Evolutionary conservation across 2,797 vertebrate species (phyloP).

Genomic region (Tolypeutes matacus): DNA sequence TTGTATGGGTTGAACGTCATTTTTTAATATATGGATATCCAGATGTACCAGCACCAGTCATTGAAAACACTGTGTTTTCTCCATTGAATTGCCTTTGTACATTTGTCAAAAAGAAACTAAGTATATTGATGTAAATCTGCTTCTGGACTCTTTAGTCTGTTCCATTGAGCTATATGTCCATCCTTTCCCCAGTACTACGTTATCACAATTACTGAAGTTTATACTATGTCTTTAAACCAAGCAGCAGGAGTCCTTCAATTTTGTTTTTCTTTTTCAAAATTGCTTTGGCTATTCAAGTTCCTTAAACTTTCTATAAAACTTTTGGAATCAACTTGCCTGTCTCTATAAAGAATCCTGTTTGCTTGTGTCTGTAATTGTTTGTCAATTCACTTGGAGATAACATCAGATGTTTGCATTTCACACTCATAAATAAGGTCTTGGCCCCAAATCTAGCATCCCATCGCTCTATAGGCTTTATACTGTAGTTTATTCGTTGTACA

Average conservation of each 20-base stretch:
- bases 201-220: neutral
- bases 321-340: neutral
- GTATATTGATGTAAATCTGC: neutral
- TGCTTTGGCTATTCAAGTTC: neutral
- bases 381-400: neutral
- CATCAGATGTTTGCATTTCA: neutral
- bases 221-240: neutral
- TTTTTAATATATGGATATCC: neutral
- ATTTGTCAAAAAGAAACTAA: neutral
- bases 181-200: neutral
- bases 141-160: neutral
- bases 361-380: neutral
- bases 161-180: neutral
- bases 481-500: too few relatives aligned
- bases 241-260: neutral
- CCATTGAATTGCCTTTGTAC: neutral
- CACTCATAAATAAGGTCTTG: neutral
- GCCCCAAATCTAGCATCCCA: neutral
- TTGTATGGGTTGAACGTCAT: neutral
- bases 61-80: neutral
- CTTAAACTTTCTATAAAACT: neutral
- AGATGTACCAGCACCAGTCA: neutral
- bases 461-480: neutral
- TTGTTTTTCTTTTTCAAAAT: slow-evolving; percentile 9
- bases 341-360: neutral